Percentiles rank a stretch among this genome's conserved stretches.
Conservation (phyloP, 2,888 invertebrate genomes). For the Hoplodrina ambigua region DNA sequence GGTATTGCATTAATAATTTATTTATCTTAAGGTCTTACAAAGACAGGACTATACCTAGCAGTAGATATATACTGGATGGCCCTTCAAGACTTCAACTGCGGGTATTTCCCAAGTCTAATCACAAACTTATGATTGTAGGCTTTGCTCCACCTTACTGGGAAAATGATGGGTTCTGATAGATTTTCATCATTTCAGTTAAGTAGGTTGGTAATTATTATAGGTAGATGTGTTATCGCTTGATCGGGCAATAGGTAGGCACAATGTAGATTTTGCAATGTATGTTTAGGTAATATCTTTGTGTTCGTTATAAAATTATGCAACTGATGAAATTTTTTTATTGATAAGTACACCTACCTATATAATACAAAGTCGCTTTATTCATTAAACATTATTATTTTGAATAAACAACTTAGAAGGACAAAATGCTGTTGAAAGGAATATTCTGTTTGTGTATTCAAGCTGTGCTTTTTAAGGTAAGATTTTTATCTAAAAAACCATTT, state of each 20-base stretch:
- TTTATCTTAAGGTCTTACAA: too few relatives aligned
- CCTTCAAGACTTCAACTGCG: too few relatives aligned
- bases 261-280: slow-evolving; percentile 42
- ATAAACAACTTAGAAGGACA: neutral
- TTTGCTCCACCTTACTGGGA: neutral
- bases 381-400: slow-evolving; percentile 46
- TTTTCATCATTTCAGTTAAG: neutral
- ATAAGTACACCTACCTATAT: slow-evolving; percentile 57
- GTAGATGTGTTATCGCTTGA: slow-evolving; percentile 1
- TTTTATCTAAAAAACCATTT: neutral
- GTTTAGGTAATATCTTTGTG: slow-evolving; percentile 29
- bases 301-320: slow-evolving; percentile 39
- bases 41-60: too few relatives aligned
- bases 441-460: slow-evolving; percentile 53
- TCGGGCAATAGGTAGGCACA: slow-evolving; percentile 2
- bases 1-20: too few relatives aligned
- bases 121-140: too few relatives aligned
- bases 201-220: neutral
- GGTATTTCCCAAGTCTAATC: too few relatives aligned
- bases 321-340: slow-evolving; percentile 42
- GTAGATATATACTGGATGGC: too few relatives aligned
- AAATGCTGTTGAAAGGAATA: slow-evolving; percentile 52
- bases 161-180: too few relatives aligned
- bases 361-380: slow-evolving; percentile 25
- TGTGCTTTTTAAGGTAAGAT: slow-evolving; percentile 45